Percentiles rank a stretch among this genome's conserved stretches.
These are phyloP conservation scores for Agraylea sexmaculata DNA, from an alignment of 1,140 invertebrate species.

Conservation along the genomic window DNA sequence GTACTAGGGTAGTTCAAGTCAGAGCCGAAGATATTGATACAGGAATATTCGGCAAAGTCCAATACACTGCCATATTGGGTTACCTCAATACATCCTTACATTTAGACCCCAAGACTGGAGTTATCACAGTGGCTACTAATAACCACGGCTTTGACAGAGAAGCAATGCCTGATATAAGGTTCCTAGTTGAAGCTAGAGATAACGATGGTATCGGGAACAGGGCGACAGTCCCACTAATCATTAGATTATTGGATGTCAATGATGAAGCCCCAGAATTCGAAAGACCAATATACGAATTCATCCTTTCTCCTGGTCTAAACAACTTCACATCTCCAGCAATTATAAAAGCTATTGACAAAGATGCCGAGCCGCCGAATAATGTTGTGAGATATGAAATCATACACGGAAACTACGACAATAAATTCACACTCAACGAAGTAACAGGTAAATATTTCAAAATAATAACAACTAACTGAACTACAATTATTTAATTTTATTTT, in stretches of 20 bases:
- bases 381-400: slow-evolving; percentile 73
- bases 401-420: slow-evolving; percentile 65
- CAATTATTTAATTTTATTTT: slow-evolving; percentile 20
- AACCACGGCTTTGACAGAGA: slow-evolving; percentile 74
- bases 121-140: slow-evolving; percentile 65
- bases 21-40: slow-evolving; percentile 65
- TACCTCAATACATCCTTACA: slow-evolving; percentile 59
- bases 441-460: slow-evolving; percentile 47
- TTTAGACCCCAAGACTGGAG: slow-evolving; percentile 66
- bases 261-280: slow-evolving; percentile 78
- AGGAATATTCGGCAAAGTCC: slow-evolving; percentile 55
- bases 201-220: slow-evolving; percentile 67
- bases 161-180: slow-evolving; percentile 55
- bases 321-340: slow-evolving; percentile 61
- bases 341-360: slow-evolving; percentile 69
- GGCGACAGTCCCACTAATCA: slow-evolving; percentile 56
- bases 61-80: slow-evolving; percentile 65
- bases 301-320: slow-evolving; percentile 56
- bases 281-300: slow-evolving; percentile 68
- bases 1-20: slow-evolving; percentile 62
- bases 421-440: slow-evolving; percentile 64
- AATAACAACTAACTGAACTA: not conserved
- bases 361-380: slow-evolving; percentile 77
- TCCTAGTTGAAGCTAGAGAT: slow-evolving; percentile 76
- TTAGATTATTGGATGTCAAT: slow-evolving; percentile 73